Evolutionary conservation across 2,797 vertebrate genomes (phyloP).

Genomic region (Melanotaenia maccullochi): DNA sequence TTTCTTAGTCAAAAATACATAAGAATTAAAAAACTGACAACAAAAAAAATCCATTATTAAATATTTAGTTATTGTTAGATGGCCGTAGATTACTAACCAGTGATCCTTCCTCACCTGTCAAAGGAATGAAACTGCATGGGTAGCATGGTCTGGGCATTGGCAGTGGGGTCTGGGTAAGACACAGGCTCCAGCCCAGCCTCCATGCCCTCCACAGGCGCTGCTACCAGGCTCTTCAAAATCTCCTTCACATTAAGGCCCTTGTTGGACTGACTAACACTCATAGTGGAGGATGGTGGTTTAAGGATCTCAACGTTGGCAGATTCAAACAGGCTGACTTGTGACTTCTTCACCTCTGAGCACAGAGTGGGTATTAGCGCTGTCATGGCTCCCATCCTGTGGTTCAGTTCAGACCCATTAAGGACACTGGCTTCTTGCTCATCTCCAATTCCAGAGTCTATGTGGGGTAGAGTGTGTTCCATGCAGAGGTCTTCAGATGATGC

Average conservation of each 20-base stretch:
- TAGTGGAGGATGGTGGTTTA: constrained; percentile 87
- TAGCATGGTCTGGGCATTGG: constrained; percentile 90
- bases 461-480: constrained; percentile 85
- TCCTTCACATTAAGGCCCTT: constrained; percentile 96
- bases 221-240: constrained; percentile 95
- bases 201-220: constrained; percentile 88
- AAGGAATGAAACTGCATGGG: constrained; percentile 98
- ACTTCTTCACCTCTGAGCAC: constrained; percentile 90
- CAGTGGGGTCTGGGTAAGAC: constrained; percentile 87
- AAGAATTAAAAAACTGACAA: not conserved
- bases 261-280: constrained; percentile 88
- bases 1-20: not conserved
- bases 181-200: constrained; percentile 89
- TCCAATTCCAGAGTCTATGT: constrained; percentile 91
- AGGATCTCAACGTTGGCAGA: constrained; percentile 81
- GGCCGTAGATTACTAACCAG: not conserved
- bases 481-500: constrained; percentile 82
- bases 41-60: not conserved
- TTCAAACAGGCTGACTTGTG: constrained; percentile 88
- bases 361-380: constrained; percentile 87
- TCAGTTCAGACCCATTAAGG: constrained; percentile 89
- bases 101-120: constrained; percentile 87
- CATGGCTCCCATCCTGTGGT: constrained; percentile 82
- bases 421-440: constrained; percentile 87
- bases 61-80: not conserved